Conservation (phyloP, 2,888 invertebrate genomes). For the Xylota sylvarum region DNA sequence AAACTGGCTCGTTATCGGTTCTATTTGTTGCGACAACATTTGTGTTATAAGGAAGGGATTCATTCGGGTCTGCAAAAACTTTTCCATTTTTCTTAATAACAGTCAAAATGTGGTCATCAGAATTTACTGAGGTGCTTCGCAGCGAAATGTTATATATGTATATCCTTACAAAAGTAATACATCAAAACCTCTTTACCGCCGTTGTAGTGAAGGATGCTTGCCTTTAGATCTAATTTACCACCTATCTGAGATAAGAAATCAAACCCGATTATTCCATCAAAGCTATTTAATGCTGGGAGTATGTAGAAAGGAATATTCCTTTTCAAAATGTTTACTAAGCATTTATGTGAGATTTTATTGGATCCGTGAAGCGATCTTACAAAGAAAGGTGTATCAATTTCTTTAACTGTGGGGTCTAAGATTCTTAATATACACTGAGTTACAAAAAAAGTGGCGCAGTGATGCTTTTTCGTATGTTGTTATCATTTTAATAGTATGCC, state of each 20-base stretch:
- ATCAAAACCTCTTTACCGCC: neutral
- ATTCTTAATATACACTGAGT: too few relatives aligned
- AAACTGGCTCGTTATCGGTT: too few relatives aligned
- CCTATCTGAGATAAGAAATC: too few relatives aligned
- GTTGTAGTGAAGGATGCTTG: neutral
- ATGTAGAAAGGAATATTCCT: neutral
- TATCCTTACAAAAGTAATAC: neutral
- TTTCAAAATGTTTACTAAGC: conserved; percentile 36
- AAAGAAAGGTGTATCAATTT: neutral
- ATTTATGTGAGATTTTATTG: conserved; percentile 26
- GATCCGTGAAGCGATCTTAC: neutral
- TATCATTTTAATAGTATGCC: too few relatives aligned
- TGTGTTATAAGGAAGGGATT: too few relatives aligned
- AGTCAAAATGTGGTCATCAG: neutral
- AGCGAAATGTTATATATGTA: neutral
- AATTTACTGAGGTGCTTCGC: neutral
- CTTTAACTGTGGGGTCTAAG: neutral
- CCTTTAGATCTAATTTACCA: neutral
- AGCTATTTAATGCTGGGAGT: too few relatives aligned
- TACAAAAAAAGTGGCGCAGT: too few relatives aligned
- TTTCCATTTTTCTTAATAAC: neutral
- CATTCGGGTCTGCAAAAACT: too few relatives aligned
- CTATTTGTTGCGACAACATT: too few relatives aligned
- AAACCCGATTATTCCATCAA: too few relatives aligned
- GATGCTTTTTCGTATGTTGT: too few relatives aligned